A percentile compares a stretch with the other conserved stretches of the same genome.
Conservation (phyloP, 2,797 vertebrate genomes). For the Fistularia tabacaria region DNA sequence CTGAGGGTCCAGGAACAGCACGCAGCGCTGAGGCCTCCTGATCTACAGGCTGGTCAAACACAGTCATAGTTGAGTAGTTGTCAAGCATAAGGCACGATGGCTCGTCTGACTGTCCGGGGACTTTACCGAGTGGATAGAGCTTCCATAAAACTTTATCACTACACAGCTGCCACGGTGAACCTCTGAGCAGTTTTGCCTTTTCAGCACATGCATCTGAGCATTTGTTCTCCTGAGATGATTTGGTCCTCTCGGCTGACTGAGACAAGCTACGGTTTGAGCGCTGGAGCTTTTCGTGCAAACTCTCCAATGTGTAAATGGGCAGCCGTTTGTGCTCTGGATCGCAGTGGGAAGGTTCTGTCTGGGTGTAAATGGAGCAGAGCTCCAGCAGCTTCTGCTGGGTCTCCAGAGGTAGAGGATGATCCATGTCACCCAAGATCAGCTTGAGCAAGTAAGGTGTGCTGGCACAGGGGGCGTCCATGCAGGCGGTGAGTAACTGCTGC, state of each 20-base stretch:
- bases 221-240: slow-evolving; percentile 54
- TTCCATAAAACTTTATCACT: slow-evolving; percentile 84
- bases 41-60: slow-evolving; percentile 85
- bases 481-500: slow-evolving; percentile 81
- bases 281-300: slow-evolving; percentile 77
- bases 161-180: slow-evolving; percentile 86
- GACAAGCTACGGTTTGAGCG: slow-evolving; percentile 34
- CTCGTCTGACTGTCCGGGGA: slow-evolving; percentile 89
- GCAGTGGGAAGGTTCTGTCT: slow-evolving; percentile 48
- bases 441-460: slow-evolving; percentile 84
- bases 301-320: slow-evolving; percentile 87
- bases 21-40: slow-evolving; percentile 61
- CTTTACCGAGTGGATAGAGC: slow-evolving; percentile 84
- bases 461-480: slow-evolving; percentile 85
- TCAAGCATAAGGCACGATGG: slow-evolving; percentile 86
- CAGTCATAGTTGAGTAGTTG: slow-evolving; percentile 82
- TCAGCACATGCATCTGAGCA: slow-evolving; percentile 67
- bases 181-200: slow-evolving; percentile 76
- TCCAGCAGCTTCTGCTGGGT: slow-evolving; percentile 82
- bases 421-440: slow-evolving; percentile 87
- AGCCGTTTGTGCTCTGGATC: slow-evolving; percentile 55
- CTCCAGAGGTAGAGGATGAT: slow-evolving; percentile 77
- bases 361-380: slow-evolving; percentile 90
- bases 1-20: slow-evolving; percentile 32
- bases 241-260: slow-evolving; percentile 24